Evolutionary conservation across 2,113 vertebrate genomes (phyloP).

Genomic region (Centrocercus urophasianus): DNA sequence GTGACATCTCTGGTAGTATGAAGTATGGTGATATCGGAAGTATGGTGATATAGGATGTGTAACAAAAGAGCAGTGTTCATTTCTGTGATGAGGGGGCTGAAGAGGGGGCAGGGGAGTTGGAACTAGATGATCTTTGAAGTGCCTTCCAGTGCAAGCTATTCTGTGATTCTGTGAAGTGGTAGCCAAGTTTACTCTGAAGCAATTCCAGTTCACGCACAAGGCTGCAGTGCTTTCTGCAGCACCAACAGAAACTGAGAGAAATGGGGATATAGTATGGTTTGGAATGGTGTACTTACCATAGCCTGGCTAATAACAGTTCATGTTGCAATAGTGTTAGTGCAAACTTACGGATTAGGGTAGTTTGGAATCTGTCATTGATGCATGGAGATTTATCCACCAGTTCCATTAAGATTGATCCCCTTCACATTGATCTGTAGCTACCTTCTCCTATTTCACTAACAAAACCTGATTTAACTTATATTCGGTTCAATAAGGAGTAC

Average conservation of each 20-base stretch:
- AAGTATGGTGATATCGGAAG: neutral
- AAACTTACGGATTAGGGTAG: neutral
- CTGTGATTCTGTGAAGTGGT: neutral
- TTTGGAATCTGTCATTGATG: neutral
- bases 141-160: no score
- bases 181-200: neutral
- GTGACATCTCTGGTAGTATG: neutral
- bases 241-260: neutral
- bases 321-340: neutral
- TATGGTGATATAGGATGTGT: neutral
- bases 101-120: neutral
- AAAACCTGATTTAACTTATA: neutral
- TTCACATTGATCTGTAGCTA: neutral
- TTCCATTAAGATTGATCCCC: neutral
- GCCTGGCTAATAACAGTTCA: neutral
- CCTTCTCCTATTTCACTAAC: neutral
- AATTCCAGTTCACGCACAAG: neutral
- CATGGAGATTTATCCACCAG: neutral
- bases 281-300: neutral
- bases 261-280: neutral
- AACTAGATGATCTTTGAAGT: no score
- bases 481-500: neutral
- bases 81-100: neutral
- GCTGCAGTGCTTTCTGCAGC: neutral
- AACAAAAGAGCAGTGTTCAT: neutral